Evolutionary conservation across 2,113 vertebrate genomes (phyloP).

Genomic region (Erythrocercus mccallii): DNA sequence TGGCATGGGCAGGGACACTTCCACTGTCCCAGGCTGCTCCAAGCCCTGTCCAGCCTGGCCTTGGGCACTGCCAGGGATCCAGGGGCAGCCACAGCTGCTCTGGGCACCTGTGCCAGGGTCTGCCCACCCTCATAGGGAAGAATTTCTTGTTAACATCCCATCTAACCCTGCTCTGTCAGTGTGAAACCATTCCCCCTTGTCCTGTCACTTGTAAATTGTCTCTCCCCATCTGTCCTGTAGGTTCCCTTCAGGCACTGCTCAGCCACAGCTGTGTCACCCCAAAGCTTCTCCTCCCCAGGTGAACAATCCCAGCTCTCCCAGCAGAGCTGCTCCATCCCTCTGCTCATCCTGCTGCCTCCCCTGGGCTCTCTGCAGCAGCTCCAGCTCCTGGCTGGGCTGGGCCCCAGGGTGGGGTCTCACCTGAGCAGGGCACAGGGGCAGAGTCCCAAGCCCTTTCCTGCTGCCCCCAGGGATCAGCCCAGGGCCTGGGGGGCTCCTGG

Average conservation of each 20-base stretch:
- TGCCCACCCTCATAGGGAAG: rapidly evolving
- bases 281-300: neutral
- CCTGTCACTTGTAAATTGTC: neutral
- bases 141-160: rapidly evolving
- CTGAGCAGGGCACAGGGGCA: neutral
- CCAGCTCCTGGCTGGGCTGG: neutral
- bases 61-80: rapidly evolving
- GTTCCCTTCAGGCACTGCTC: neutral
- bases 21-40: rapidly evolving
- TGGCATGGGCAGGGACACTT: neutral
- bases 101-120: neutral
- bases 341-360: neutral
- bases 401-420: neutral
- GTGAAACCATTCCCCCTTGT: neutral
- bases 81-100: neutral
- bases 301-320: neutral
- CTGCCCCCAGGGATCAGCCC: neutral
- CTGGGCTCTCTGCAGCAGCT: neutral
- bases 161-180: neutral
- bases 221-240: neutral
- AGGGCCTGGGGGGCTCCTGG: neutral
- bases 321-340: neutral
- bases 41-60: rapidly evolving
- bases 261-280: rapidly evolving
- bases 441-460: neutral